Base-by-base conservation (phyloP, 2,888 invertebrate genomes). In the Spodoptera exigua region DNA sequence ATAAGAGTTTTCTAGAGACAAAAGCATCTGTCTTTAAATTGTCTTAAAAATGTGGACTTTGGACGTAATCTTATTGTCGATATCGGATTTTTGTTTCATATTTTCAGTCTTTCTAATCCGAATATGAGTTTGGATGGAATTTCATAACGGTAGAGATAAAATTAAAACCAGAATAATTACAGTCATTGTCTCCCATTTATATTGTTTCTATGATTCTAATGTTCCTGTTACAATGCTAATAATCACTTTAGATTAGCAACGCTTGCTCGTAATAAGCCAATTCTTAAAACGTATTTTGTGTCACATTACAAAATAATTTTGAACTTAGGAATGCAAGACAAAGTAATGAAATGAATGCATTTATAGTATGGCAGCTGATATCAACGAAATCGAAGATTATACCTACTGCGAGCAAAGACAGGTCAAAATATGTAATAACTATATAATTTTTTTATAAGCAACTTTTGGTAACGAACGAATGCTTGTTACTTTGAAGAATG, bases 21-120 rank as follows among this genome's bases (percentile, higher is more conserved):
- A 45, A 58, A 55, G 2, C 17, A 9, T n/a, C 12, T 16, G 47
- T 34, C 37, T 44, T 44, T 66, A 39, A 47, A 57, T 56, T 51
- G 51, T 59, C 51, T 49, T 58, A 68, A 44, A 64, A 51, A 54
- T 59, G 43, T 62, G 48, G 16, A 49, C 40, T 41, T 56, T 85
- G 89, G 90, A 90, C 89, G 89, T 78, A 84, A 87, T 61, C 78
- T 88, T 90, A 90, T 89, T 90, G 89, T 90, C 89, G 83, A 81
- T 75, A 78, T 82, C 78, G 77, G 79, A 81, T 80, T 62, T 59
- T 70, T 69, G 49, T 68, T 69, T 70, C 56, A 70, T 79, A 61
- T 64, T 70, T 78, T 90, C 90, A 90, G 90, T 90, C 90, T 90
- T 90, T 72, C 58, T 56, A 74, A 80, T 79, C 78, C 79, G 79